Evolutionary conservation across 2,888 invertebrate species (phyloP).

Genomic region (Yponomeuta sedellus): DNA sequence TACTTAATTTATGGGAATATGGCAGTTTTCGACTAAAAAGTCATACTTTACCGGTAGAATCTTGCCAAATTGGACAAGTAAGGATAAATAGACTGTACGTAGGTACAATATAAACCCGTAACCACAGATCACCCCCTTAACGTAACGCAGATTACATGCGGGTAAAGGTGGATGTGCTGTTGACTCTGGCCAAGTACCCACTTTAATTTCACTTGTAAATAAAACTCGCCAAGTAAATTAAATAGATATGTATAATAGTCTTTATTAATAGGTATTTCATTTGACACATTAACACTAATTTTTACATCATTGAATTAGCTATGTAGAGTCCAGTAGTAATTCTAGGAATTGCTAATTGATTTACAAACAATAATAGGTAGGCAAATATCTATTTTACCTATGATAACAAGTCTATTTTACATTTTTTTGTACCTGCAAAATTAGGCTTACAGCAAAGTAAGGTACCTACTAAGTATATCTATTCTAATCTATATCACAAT

Average conservation of each 20-base stretch:
- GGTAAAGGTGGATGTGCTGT: too few relatives aligned
- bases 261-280: conserved; percentile 23
- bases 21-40: too few relatives aligned
- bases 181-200: too few relatives aligned
- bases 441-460: conserved; percentile 18
- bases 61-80: too few relatives aligned
- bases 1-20: too few relatives aligned
- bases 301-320: conserved; percentile 57
- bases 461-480: conserved; percentile 22
- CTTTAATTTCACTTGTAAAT: not conserved
- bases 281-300: conserved; percentile 65
- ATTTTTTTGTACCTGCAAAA: conserved; percentile 21
- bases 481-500: conserved; percentile 63
- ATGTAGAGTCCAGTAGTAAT: not conserved
- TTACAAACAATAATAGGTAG: not conserved
- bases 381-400: not conserved
- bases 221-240: not conserved
- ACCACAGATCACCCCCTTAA: too few relatives aligned
- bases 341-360: not conserved
- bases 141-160: too few relatives aligned
- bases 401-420: not conserved
- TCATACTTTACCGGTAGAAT: too few relatives aligned
- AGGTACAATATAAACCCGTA: too few relatives aligned
- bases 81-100: too few relatives aligned
- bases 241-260: conserved; percentile 3